Percentiles rank a stretch among this genome's conserved stretches.
These are phyloP conservation scores for Margarornis squamiger DNA, from an alignment of 2,797 vertebrate species.

Conservation along the genomic window DNA sequence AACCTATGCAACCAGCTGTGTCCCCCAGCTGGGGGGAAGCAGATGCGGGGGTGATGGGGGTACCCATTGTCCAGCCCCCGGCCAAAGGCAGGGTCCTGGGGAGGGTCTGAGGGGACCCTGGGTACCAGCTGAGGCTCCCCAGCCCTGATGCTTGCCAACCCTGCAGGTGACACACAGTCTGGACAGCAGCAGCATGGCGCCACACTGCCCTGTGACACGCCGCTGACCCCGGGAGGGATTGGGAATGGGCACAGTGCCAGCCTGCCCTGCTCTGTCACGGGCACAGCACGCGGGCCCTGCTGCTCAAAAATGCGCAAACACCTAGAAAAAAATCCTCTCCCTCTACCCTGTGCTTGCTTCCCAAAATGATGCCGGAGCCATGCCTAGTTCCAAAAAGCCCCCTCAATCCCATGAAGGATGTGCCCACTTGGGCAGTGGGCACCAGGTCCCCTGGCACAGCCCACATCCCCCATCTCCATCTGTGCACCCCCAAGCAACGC, in stretches of 20 bases:
- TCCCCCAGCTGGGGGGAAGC: fast-evolving
- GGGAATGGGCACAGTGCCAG: not conserved
- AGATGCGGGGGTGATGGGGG: not conserved
- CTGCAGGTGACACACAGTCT: fast-evolving
- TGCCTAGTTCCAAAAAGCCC: not conserved
- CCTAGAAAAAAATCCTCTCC: not conserved
- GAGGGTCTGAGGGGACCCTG: not conserved
- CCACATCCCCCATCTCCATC: not conserved
- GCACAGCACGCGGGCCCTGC: fast-evolving
- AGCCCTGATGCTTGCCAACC: not conserved
- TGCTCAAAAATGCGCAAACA: not conserved
- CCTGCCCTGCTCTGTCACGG: not conserved
- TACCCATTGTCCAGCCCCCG: not conserved
- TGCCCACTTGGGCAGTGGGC: not conserved
- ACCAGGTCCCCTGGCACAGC: not conserved
- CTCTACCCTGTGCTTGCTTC: not conserved
- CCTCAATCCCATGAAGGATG: fast-evolving
- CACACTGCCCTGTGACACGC: not conserved
- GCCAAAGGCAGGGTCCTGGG: not conserved
- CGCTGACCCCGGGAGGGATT: not conserved
- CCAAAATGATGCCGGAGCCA: not conserved
- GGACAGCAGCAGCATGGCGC: not conserved
- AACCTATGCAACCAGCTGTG: fast-evolving
- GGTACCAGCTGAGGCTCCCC: not conserved
- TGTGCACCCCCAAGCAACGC: not conserved